Percentiles rank a stretch among this genome's conserved stretches.
Evolutionary conservation across 2,797 vertebrate species (phyloP).

Genomic region (Urosaurus nigricauda): DNA sequence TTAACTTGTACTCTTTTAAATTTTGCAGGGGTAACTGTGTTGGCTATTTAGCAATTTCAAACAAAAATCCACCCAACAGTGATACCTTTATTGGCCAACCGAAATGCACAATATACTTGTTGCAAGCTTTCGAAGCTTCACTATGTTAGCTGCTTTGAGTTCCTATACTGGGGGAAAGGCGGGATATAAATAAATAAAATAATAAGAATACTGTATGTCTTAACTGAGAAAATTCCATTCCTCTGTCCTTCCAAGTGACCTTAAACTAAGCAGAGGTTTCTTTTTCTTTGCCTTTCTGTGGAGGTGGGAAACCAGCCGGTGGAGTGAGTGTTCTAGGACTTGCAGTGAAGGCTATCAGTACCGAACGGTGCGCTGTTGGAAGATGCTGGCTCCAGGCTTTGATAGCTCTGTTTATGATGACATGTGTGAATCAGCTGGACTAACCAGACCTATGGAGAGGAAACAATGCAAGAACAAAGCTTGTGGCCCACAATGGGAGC

Average conservation of each 20-base stretch:
- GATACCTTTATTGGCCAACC: too few species aligned
- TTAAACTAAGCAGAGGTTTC: conserved; percentile 42
- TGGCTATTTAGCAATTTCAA: too few species aligned
- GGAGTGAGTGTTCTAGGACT: conserved; percentile 89
- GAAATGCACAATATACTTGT: too few species aligned
- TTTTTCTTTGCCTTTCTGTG: conserved; percentile 20
- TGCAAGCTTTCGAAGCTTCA: too few species aligned
- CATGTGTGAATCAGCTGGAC: conserved; percentile 84
- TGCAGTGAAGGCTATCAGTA: conserved; percentile 89
- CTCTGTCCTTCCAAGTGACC: not conserved
- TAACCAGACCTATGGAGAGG: conserved; percentile 86
- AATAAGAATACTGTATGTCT: not conserved
- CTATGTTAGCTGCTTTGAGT: too few species aligned
- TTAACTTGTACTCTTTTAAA: too few species aligned
- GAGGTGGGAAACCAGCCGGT: conserved; percentile 92
- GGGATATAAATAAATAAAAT: too few species aligned
- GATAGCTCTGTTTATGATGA: conserved; percentile 91
- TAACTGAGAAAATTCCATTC: not conserved
- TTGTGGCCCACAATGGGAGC: conserved; percentile 92
- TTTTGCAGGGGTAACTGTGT: too few species aligned
- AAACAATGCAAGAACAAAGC: conserved; percentile 89
- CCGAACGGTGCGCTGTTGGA: conserved; percentile 91
- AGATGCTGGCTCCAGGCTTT: conserved; percentile 90
- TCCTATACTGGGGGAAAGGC: too few species aligned
- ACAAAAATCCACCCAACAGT: too few species aligned